Base-by-base conservation (phyloP, 1,140 invertebrate genomes). In the Bacillus rossius region DNA sequence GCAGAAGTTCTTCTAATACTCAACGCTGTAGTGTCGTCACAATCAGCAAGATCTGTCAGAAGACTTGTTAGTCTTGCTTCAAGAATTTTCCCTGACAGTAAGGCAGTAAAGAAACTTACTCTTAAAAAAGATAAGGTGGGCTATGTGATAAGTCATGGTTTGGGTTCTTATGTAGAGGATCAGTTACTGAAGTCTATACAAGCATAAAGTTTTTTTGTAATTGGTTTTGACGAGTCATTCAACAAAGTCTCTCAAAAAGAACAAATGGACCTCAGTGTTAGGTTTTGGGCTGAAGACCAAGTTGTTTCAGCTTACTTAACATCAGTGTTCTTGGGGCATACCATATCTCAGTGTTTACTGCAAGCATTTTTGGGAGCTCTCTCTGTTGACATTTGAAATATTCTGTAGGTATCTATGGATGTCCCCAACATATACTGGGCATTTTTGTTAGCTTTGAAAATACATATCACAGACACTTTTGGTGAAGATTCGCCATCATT, bases 151-250 rank as follows among this genome's bases (percentile, higher is more conserved):
- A 19, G 57, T n/a, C 43, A 59, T 57, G 60, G 62, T 10, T 49
- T 64, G 34, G 59, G 49, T 10, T 60, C 64, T 25, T 57, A 64
- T 54, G 64, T 64, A 52, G 53, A 62, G 52, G 34, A 47, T 16
- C 25, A 62, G 34, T 38, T 65, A 3, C 16, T 64, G 14, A 20
- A 43, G 16, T 29, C 49, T 22, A 7, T 34, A 34, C 29, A 34
- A 34, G 29, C 29, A 34, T 34, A 4, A 10, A 34, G 10, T 34
- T 34, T 34, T 34, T 43, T 61, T 14, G 55, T 60, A 16, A 17
- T 66, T 41, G 59, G 63, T 26, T 65, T 64, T 47, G 63, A 67
- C 54, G 63, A 67, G 42, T 51, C 38, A 17, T 48, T 63, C 17
- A 65, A 63, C 25, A 61, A 65, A 63, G 45, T 65, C 22, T 41